Evolutionary conservation across 2,888 invertebrate species (phyloP), one percentile per base, ranked within the genome.

Genomic region (Melolontha melolontha): DNA sequence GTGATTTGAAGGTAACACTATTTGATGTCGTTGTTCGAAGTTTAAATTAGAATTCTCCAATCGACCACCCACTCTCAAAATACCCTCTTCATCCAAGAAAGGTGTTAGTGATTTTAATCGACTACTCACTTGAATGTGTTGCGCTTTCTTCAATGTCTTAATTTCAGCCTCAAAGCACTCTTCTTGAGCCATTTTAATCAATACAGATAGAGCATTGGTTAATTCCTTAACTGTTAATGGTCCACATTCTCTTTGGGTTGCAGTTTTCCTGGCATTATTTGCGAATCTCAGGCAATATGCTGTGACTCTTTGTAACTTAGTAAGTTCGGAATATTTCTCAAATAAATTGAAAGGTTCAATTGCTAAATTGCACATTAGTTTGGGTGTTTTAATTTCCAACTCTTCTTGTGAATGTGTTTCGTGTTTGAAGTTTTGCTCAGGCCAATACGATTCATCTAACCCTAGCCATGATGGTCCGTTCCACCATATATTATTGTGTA

Each of bases 61-160:
- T 5, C 72, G 27, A 11, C 71, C 69, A 17, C 72, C 67, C 51
- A 72, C 70, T 34, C 71, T 51, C 5, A 72, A n/a, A 5, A 71
- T 34, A 40, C 65, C 64, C 5, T 63, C n/a, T 11, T 63, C 17
- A 17, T 75, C 74, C 7, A 75, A 17, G 47, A 72, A 73, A 1
- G 73, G 74, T 59, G 70, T 72, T 5, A 75, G 51, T 5, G 51
- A 39, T 17, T 39, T n/a, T 7, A 70, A 41, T 34, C 40, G 42
- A 16, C 59, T 65, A 8, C 14, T 16, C 1, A 12, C 8, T 17
- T 49, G 34, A 39, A 49, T 16, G 22, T 17, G 27, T 40, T 54
- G 39, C 6, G 16, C 11, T 12, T 55, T 22, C 42, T 17, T 8
- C n/a, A 55, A 34, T 42, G 40, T 16, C 8, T 11, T 7, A 54